Base-by-base conservation (phyloP, 2,888 invertebrate species). In the Stenichneumon culpator region DNA sequence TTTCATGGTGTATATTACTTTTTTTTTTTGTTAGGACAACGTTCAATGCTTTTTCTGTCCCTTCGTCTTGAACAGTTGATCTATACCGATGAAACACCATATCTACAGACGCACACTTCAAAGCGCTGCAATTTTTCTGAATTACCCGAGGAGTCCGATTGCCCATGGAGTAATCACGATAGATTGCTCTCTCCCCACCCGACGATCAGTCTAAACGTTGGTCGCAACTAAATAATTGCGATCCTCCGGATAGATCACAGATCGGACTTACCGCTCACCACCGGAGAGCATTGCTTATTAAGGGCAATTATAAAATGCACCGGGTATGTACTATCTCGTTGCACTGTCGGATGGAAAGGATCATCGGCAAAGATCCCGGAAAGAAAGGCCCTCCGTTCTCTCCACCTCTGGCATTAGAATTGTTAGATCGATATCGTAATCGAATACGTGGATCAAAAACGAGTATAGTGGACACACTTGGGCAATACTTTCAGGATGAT, bases 261-360 rank as follows among this genome's bases (percentile, higher is more conserved):
- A 82, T 82, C 79, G 79, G 44, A 77, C 32, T 39, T 44, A 50
- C 72, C 80, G 80, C 80, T 69, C 79, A 50, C 65, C 74, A 79
- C 82, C 60, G n/a, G 82, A 50, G 72, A 63, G 50, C 69, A 87
- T 88, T 86, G 87, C 79, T 86, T 83, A 83, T 87, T 82, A 86
- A 73, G 78, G 39, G 80, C 86, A 88, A 88, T 89, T 88, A 89
- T 87, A 77, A 79, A 77, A 88, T 80, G 19, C 78, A 73, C 44
- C 28, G 36, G 28, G 79, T 65, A 44, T 36, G 52, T 44, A 67
- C 25, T 72, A 16, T 36, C 36, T 57, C 28, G 60, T 1, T 54
- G 65, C 28, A 28, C 36, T 77, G 69, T 47, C 63, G 11, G 47
- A 60, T 65, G 9, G 50, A 79, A 85, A 85, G 79, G 52, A 72